Conservation (phyloP, 2,888 invertebrate genomes). For the Tetragonisca angustula region DNA sequence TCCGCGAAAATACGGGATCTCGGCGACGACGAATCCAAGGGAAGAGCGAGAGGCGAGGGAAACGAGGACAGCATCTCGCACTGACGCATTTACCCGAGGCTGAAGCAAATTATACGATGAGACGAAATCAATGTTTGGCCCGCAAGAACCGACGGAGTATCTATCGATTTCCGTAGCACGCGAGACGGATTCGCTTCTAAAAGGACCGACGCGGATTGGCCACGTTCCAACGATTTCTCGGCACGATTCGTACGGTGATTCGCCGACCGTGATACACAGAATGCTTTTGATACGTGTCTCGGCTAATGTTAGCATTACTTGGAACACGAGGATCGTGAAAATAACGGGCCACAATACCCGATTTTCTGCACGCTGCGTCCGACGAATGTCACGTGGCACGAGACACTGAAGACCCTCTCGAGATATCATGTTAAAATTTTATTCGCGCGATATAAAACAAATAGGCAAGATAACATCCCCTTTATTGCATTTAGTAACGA, state of each 20-base stretch:
- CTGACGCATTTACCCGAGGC: conserved; percentile 34
- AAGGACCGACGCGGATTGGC: conserved; percentile 60
- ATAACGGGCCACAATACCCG: conserved; percentile 34
- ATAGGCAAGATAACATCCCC: neutral
- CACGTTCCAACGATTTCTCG: conserved; percentile 62
- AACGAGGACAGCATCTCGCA: conserved; percentile 9
- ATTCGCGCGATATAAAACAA: neutral
- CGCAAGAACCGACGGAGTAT: conserved; percentile 33
- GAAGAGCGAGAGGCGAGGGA: neutral
- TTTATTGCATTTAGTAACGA: neutral
- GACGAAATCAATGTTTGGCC: conserved; percentile 58
- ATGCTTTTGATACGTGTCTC: conserved; percentile 60
- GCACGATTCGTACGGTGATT: conserved; percentile 60
- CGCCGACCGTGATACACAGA: conserved; percentile 55
- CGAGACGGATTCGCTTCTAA: conserved; percentile 58
- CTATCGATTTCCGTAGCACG: conserved; percentile 62
- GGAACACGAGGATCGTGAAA: conserved; percentile 46
- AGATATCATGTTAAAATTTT: neutral
- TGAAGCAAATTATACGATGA: conserved; percentile 49
- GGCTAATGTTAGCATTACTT: conserved; percentile 53
- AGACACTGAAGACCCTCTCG: neutral
- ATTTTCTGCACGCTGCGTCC: conserved; percentile 28
- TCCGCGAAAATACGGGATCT: neutral
- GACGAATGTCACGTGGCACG: conserved; percentile 7
- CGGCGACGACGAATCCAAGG: neutral